phyloP scores from a whole-genome alignment of 2,113 vertebrate genomes.

The Calidris pugnax region DNA sequence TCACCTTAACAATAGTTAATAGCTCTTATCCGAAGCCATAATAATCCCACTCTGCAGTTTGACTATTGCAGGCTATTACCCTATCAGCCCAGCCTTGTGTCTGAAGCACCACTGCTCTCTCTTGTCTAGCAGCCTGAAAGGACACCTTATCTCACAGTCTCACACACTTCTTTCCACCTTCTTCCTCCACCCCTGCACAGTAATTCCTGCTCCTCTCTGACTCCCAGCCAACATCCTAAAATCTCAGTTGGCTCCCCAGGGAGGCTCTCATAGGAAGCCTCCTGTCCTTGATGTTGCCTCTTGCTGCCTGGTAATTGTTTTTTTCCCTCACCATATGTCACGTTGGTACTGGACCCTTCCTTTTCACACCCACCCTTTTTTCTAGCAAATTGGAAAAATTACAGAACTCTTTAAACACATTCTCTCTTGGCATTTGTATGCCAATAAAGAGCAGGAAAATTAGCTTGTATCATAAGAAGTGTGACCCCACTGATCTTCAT shows the following conservation, averaged over 20 bases:
- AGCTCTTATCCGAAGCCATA: constrained; percentile 52
- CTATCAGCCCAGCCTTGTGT: constrained; percentile 48
- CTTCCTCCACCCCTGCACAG: not conserved
- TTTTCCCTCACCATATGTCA: not conserved
- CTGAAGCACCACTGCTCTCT: not conserved
- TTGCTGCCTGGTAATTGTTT: not conserved
- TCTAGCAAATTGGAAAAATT: not conserved
- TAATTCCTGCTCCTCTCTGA: not conserved
- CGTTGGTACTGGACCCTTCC: not conserved
- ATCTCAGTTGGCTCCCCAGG: not conserved
- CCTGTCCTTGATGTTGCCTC: not conserved
- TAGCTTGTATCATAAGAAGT: not conserved
- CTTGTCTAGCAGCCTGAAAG: constrained; percentile 18
- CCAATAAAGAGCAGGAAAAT: not conserved
- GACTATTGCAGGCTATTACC: constrained; percentile 47
- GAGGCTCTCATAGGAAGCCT: not conserved
- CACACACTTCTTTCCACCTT: not conserved
- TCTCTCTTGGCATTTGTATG: not conserved
- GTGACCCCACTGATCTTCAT: not conserved
- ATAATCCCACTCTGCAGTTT: constrained; percentile 34
- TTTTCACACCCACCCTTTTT: not conserved
- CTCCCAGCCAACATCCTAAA: not conserved
- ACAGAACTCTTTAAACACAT: not conserved
- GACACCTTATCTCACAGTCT: not conserved
- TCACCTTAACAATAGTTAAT: constrained; percentile 73